Evolutionary conservation across 2,113 vertebrate genomes (phyloP).

Genomic region (Elanus axillaris): DNA sequence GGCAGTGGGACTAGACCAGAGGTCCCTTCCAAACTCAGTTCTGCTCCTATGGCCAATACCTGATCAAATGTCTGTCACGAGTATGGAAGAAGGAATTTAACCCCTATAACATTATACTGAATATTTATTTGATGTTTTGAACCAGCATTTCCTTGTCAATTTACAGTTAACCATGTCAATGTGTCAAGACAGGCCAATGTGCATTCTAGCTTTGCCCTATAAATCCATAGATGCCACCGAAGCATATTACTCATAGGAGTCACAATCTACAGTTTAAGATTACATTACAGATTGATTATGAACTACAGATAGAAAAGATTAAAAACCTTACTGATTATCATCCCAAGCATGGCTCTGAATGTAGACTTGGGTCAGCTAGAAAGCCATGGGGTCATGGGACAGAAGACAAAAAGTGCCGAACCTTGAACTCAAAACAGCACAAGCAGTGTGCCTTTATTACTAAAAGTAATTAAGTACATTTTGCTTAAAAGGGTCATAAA

Average conservation of each 20-base stretch:
- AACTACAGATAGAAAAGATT: background rate
- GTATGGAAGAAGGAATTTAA: background rate
- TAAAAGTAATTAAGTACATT: background rate
- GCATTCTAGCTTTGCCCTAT: background rate
- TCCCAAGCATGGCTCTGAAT: background rate
- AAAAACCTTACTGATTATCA: background rate
- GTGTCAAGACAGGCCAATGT: background rate
- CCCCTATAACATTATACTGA: background rate
- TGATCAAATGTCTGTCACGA: background rate
- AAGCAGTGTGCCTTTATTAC: background rate
- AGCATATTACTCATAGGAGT: background rate
- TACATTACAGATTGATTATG: background rate
- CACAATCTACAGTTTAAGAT: background rate
- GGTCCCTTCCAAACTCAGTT: background rate
- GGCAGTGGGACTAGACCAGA: background rate
- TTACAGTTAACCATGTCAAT: background rate
- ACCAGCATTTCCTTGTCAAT: background rate
- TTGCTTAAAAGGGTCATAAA: background rate
- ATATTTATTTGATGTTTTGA: background rate
- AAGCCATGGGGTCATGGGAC: background rate
- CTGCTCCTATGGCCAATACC: background rate
- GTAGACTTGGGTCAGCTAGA: background rate
- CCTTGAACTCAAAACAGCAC: background rate
- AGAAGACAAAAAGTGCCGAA: background rate
- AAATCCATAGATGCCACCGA: background rate